Base-by-base conservation (phyloP, 2,797 vertebrate genomes). In the Prunella strophiata region DNA sequence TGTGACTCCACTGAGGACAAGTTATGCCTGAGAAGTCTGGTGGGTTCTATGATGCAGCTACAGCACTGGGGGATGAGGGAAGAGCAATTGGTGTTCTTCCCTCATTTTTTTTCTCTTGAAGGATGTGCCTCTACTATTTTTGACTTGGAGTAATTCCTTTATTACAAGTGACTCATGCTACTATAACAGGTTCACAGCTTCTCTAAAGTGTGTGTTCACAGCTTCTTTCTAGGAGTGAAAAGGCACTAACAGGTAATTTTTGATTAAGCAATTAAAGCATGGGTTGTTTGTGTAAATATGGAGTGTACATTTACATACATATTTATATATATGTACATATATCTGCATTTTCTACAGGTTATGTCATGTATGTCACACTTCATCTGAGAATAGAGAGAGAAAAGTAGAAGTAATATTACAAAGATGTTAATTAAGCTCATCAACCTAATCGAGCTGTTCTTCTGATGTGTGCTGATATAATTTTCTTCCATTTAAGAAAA, bases 91-190 rank as follows among this genome's bases (percentile, higher is more conserved):
- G 2, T 47, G 68, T 11, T 34, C 20, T 74, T 79, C 51, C 15
- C 30, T 72, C 7, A 16, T 30, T 27, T 90, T 89, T 89, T 40
- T 84, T 16, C 25, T 48, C 38, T 34, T 54, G 22, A 58, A 58
- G 1, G 1, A 11, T 58, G 29, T 70, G 16, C 7, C 48, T 66
- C 63, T 62, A 45, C 13, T 63, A 17, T 93, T 92, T 95, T 89
- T 81, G 82, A 55, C 73, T 93, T 73, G n/a, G 52, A 94, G 38
- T 95, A 97, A 70, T 87, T 42, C 34, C 42, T 87, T 87, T 72
- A 74, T 38, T 67, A 22, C 36, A 43, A 74, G 77, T 81, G 76
- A 94, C 29, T 71, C 25, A 8, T 47, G 55, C 68, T 90, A 82
- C 67, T 71, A 11, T 88, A 92, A 58, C 78, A 94, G 76, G 40